Evolutionary conservation across 2,113 vertebrate species (phyloP).

Genomic region (Leptosomus discolor): DNA sequence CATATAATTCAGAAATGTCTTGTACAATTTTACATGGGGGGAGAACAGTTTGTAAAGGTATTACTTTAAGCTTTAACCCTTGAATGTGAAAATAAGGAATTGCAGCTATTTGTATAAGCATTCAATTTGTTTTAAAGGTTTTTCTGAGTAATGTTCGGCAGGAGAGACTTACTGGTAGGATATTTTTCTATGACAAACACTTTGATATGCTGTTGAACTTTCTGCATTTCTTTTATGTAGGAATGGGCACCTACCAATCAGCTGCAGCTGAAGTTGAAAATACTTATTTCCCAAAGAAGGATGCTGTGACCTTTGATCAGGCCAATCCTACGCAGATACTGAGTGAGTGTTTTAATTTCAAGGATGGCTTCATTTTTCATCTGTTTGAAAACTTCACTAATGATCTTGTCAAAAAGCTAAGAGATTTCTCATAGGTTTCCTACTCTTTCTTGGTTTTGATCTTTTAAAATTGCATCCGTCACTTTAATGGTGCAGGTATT

Average conservation of each 20-base stretch:
- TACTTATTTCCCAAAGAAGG: conserved; percentile 94
- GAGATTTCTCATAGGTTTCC: background rate
- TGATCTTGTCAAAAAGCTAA: background rate
- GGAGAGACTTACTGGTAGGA: background rate
- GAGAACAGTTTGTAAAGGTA: background rate
- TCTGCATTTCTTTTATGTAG: conserved; percentile 59
- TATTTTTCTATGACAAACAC: background rate
- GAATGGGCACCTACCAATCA: conserved; percentile 82
- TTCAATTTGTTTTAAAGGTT: background rate
- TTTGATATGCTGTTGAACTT: background rate
- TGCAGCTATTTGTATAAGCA: background rate
- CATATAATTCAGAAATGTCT: background rate
- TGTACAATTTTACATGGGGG: background rate
- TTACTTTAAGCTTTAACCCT: background rate
- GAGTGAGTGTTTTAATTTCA: conserved; percentile 74
- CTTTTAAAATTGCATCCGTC: background rate
- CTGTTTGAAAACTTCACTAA: background rate
- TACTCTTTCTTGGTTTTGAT: background rate
- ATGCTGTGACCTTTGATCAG: conserved; percentile 93
- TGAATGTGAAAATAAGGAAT: background rate
- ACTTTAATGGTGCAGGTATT: background rate
- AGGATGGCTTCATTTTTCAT: background rate
- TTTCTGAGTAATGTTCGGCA: background rate
- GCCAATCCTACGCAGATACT: conserved; percentile 90
- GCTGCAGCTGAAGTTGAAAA: conserved; percentile 74